Percentiles rank a stretch among this genome's conserved stretches.
These are phyloP conservation scores for Hylaeus volcanicus DNA, from an alignment of 1,140 invertebrate genomes.

Conservation along the genomic window DNA sequence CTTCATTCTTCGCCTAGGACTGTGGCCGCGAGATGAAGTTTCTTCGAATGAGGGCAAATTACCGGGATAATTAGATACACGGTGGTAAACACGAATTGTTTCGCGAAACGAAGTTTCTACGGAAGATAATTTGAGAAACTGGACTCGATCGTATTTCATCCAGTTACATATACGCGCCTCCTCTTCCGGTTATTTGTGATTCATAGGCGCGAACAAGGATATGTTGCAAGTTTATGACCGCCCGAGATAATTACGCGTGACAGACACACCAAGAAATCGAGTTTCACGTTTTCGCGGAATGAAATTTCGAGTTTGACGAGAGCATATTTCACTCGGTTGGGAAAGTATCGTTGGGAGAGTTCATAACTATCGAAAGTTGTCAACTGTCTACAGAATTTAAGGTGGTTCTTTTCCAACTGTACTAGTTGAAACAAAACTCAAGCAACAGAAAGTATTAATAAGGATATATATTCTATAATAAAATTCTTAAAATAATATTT, in stretches of 20 bases:
- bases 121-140: slow-evolving; percentile 23
- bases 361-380: too few relatives aligned
- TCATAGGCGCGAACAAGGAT: slow-evolving; percentile 19
- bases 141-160: slow-evolving; percentile 23
- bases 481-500: too few relatives aligned
- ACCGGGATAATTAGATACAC: slow-evolving; percentile 12
- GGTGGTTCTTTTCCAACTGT: too few relatives aligned
- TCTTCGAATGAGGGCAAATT: background rate
- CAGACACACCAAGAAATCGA: background rate
- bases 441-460: too few relatives aligned
- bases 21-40: background rate
- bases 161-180: background rate
- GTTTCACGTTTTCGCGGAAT: slow-evolving; percentile 5
- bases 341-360: background rate
- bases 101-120: slow-evolving; percentile 26
- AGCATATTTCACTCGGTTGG: background rate
- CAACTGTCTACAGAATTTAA: too few relatives aligned
- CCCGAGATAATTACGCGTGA: background rate
- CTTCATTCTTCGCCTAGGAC: too few relatives aligned
- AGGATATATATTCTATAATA: too few relatives aligned
- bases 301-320: background rate
- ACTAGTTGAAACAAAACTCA: too few relatives aligned
- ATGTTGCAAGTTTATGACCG: background rate
- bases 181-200: slow-evolving; percentile 32
- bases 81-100: slow-evolving; percentile 23